Evolutionary conservation across 2,797 vertebrate species (phyloP).

Genomic region (Rhinophrynus dorsalis): DNA sequence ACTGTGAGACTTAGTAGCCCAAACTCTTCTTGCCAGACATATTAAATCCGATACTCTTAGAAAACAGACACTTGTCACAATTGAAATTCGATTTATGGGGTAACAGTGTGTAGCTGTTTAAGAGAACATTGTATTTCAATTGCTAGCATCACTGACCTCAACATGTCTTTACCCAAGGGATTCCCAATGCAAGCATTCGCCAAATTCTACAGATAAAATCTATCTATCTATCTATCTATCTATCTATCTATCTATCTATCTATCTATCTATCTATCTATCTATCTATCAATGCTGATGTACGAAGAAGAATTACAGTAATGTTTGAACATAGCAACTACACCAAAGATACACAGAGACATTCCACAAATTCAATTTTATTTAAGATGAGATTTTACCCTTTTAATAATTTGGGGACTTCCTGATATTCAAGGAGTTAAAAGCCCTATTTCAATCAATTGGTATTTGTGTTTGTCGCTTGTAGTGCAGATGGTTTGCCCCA

Average conservation of each 20-base stretch:
- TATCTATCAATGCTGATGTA: background rate
- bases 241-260: constrained; percentile 24
- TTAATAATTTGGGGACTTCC: no score
- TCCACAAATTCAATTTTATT: no score
- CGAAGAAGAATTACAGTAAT: no score
- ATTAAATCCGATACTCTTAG: constrained; percentile 62
- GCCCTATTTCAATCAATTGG: no score
- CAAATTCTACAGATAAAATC: no score
- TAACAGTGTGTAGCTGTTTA: constrained; percentile 35
- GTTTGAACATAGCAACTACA: no score
- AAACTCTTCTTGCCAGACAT: constrained; percentile 52
- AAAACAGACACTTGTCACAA: constrained; percentile 60
- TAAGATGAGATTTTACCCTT: no score
- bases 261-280: constrained; percentile 3
- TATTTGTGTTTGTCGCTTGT: no score
- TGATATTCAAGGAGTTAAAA: no score
- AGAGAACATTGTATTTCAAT: constrained; percentile 24
- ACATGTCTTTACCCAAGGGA: background rate
- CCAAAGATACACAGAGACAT: no score
- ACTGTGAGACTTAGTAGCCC: constrained; percentile 53
- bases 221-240: constrained; percentile 10
- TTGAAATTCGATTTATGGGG: constrained; percentile 52
- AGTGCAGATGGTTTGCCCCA: no score
- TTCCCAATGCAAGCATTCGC: background rate
- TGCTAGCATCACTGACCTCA: background rate